A percentile compares a stretch with the other conserved stretches of the same genome.
Evolutionary conservation across 1,140 invertebrate genomes (phyloP).

Genomic region (Linepithema humile): DNA sequence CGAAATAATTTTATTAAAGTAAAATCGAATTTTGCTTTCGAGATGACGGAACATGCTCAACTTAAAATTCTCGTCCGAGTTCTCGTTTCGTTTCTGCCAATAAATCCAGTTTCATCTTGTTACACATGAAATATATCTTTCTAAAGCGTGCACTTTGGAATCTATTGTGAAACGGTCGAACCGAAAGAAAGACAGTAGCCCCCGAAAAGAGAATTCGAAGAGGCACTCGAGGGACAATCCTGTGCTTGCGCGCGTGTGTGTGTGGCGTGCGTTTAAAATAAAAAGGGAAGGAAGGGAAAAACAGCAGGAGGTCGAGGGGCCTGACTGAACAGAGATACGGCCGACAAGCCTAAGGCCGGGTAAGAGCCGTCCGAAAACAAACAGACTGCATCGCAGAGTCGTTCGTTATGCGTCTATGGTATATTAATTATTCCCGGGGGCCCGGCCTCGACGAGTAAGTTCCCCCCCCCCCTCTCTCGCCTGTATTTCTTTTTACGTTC

Average conservation of each 20-base stretch:
- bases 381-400: conserved; percentile 74
- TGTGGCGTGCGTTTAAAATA: conserved; percentile 70
- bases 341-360: conserved; percentile 64
- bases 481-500: conserved; percentile 32
- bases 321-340: conserved; percentile 64
- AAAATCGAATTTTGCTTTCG: too few species aligned
- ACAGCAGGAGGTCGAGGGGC: conserved; percentile 75
- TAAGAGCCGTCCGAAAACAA: conserved; percentile 78
- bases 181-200: conserved; percentile 37
- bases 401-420: conserved; percentile 80
- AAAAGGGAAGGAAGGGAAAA: conserved; percentile 64
- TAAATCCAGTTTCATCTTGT: neutral
- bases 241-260: conserved; percentile 22
- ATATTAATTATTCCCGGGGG: conserved; percentile 80
- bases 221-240: neutral
- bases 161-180: neutral
- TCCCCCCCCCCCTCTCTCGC: conserved; percentile 15
- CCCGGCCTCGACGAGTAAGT: conserved; percentile 11
- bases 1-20: too few species aligned
- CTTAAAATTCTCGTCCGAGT: too few species aligned
- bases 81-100: too few species aligned
- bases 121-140: neutral
- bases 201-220: neutral
- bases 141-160: neutral
- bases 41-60: too few species aligned